Conservation (phyloP, 2,113 vertebrate genomes). For the Lepus europaeus region DNA sequence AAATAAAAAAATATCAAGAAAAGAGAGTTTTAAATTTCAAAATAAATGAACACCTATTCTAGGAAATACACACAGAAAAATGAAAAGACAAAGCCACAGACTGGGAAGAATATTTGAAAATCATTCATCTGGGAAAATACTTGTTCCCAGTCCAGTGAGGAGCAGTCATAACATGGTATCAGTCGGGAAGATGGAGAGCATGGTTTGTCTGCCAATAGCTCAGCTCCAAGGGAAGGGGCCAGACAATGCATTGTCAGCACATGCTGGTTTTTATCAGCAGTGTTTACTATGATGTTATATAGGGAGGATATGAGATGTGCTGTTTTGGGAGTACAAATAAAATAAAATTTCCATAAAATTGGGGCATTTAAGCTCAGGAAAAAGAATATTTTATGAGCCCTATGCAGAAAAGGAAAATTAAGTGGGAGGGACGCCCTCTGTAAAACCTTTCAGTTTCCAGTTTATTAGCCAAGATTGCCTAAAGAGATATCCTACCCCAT, state of each 20-base stretch:
- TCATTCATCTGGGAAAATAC: neutral
- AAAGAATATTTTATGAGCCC: neutral
- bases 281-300: neutral
- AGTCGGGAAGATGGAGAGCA: neutral
- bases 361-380: neutral
- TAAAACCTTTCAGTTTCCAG: too few species aligned
- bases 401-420: neutral
- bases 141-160: neutral
- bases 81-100: neutral
- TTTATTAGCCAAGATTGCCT: too few species aligned
- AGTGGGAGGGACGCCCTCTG: neutral
- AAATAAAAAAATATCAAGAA: too few species aligned
- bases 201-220: neutral
- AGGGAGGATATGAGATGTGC: too few species aligned
- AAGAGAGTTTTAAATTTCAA: neutral
- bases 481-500: neutral
- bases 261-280: neutral
- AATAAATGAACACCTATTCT: neutral
- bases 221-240: neutral
- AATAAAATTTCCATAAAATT: neutral
- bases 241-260: neutral
- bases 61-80: neutral
- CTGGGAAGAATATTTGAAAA: neutral
- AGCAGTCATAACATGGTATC: neutral
- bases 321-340: neutral